Conservation (phyloP, 1,140 invertebrate species). For the Uloborus diversus region DNA sequence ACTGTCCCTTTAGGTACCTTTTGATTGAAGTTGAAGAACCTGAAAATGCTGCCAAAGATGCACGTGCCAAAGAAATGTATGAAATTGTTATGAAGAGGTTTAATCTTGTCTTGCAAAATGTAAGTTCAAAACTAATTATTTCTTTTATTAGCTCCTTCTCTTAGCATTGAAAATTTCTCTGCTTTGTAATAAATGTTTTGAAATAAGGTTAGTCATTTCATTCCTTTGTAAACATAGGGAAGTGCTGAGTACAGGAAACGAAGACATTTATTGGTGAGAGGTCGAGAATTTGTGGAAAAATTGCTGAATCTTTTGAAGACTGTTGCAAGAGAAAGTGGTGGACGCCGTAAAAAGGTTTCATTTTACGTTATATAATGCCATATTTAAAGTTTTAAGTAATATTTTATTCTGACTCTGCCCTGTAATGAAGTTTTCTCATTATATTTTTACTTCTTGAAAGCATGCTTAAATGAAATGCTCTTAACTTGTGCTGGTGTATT, state of each 20-base stretch:
- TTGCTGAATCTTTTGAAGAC: constrained; percentile 89
- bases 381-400: too few species aligned
- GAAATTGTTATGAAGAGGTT: constrained; percentile 88
- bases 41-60: constrained; percentile 72
- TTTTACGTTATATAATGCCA: too few species aligned
- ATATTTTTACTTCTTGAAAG: not conserved
- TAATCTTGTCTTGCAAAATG: constrained; percentile 69
- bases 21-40: constrained; percentile 87
- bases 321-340: constrained; percentile 91
- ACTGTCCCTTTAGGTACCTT: constrained; percentile 78
- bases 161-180: too few species aligned
- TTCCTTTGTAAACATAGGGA: too few species aligned
- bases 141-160: too few species aligned
- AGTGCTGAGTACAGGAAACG: constrained; percentile 76
- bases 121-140: constrained; percentile 51
- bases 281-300: constrained; percentile 90
- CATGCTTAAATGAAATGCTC: too few species aligned
- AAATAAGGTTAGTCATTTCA: too few species aligned
- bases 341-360: constrained; percentile 87
- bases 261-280: constrained; percentile 77
- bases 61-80: constrained; percentile 82
- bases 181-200: too few species aligned
- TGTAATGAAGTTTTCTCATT: not conserved
- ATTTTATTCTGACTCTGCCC: too few species aligned
- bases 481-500: too few species aligned